Base-by-base conservation (phyloP, 2,888 invertebrate genomes). In the Oxytorus armatus region DNA sequence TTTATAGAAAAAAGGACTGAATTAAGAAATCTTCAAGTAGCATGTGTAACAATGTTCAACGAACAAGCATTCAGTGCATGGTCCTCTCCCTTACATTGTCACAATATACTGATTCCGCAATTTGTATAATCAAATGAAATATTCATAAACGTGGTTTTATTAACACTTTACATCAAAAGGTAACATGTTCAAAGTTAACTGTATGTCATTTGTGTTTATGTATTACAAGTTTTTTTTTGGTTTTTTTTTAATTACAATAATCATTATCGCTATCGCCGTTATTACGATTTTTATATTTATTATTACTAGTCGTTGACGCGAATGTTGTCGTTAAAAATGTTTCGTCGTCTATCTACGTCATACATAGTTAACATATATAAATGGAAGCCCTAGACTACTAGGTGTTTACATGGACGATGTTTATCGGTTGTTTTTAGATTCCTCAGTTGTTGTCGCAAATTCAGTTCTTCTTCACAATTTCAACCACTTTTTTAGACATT, bases 361-460 rank as follows among this genome's bases (percentile, higher is more conserved):
- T 90, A 91, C 88, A 90, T 91, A 89, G 89, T 91, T 77, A 90
- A 91, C 88, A 90, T 91, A 91, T 87, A 90, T 91, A 90, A 90
- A 88, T 92, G 92, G 91, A 92, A 92, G 92, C 91, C 91, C 92
- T 91, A 91, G 90, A 88, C 91, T 92, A 91, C 91, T 91, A 90
- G 89, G 86, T 89, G 89, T 90, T 91, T 90, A 91, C 89, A 90
- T 90, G 91, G 90, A 91, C 90, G 91, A 91, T 90, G 89, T 89
- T 70, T 88, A 88, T 90, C 86, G 87, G 59, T 66, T 80, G 75
- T 80, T 73, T 77, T 63, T 53, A 49, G 55, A 25, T 59, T 73
- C 42, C 53, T 39, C 29, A 14, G 49, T 70, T 33, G 25, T 36
- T 39, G 47, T 61, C 47, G 14, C 33, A 14, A 49, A 10, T 44